A percentile compares a stretch with the other conserved stretches of the same genome.
Conservation (phyloP, 2,888 invertebrate species). For the Leptopilina drosophilae region DNA sequence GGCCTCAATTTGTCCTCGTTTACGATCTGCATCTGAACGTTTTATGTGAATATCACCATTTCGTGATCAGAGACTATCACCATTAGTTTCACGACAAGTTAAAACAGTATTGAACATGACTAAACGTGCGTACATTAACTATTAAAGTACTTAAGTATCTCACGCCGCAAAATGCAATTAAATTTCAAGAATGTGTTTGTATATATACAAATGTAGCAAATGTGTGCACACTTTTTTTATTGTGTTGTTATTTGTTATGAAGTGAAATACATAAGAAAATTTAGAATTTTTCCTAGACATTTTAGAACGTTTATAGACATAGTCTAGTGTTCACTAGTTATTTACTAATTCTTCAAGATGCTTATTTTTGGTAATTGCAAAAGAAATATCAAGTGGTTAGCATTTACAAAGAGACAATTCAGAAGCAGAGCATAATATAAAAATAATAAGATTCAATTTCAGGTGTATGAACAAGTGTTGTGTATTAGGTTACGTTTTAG, state of each 20-base stretch:
- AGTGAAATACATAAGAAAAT: too few relatives aligned
- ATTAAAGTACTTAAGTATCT: neutral
- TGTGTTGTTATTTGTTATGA: too few relatives aligned
- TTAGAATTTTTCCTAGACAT: too few relatives aligned
- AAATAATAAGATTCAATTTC: conserved; percentile 20
- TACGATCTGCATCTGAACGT: conserved; percentile 19
- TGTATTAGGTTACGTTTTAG: neutral
- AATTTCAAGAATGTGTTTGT: conserved; percentile 57
- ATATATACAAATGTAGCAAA: neutral
- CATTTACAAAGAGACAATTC: conserved; percentile 14
- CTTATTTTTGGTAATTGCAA: too few relatives aligned
- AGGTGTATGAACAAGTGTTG: neutral
- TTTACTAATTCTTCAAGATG: too few relatives aligned
- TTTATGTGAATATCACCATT: conserved; percentile 27
- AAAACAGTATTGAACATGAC: conserved; percentile 21
- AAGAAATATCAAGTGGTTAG: too few relatives aligned
- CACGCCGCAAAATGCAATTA: conserved; percentile 56
- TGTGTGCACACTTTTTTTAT: too few relatives aligned
- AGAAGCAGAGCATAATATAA: neutral
- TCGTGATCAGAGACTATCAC: conserved; percentile 24
- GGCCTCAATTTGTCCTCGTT: conserved; percentile 24
- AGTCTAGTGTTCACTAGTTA: too few relatives aligned
- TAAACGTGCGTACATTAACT: conserved; percentile 3
- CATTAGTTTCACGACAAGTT: conserved; percentile 18
- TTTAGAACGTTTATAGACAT: too few relatives aligned